phyloP scores from a whole-genome alignment of 2,797 vertebrate genomes.

The Falco berigora region DNA sequence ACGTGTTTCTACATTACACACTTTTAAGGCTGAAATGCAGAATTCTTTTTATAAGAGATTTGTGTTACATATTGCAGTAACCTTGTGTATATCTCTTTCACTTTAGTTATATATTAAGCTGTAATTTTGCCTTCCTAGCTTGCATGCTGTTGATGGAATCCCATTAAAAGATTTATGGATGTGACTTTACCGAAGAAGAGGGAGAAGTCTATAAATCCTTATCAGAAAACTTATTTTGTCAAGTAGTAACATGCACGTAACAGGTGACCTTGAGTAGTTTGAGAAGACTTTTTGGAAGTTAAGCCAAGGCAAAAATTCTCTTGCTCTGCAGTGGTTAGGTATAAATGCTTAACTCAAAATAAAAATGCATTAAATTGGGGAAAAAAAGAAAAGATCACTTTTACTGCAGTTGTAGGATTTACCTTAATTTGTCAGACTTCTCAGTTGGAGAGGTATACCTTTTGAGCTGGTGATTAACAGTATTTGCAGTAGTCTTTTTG shows the following conservation, averaged over 20 bases:
- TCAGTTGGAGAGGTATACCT: neutral
- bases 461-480: neutral
- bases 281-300: neutral
- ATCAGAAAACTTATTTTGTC: neutral
- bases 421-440: neutral
- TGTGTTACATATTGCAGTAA: neutral
- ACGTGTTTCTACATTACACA: neutral
- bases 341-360: neutral
- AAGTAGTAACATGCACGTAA: neutral
- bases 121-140: neutral
- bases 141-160: neutral
- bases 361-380: neutral
- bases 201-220: neutral
- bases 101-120: neutral
- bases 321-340: neutral
- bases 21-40: neutral
- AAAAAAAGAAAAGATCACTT: fast-evolving
- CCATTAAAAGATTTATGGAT: neutral
- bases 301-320: neutral
- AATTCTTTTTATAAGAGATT: neutral
- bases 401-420: neutral
- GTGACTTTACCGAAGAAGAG: neutral
- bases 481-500: neutral
- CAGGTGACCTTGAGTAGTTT: neutral
- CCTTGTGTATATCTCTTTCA: neutral